Evolutionary conservation across 2,888 invertebrate species (phyloP), one percentile per base, ranked within the genome.

Genomic region (Cabera pusaria): DNA sequence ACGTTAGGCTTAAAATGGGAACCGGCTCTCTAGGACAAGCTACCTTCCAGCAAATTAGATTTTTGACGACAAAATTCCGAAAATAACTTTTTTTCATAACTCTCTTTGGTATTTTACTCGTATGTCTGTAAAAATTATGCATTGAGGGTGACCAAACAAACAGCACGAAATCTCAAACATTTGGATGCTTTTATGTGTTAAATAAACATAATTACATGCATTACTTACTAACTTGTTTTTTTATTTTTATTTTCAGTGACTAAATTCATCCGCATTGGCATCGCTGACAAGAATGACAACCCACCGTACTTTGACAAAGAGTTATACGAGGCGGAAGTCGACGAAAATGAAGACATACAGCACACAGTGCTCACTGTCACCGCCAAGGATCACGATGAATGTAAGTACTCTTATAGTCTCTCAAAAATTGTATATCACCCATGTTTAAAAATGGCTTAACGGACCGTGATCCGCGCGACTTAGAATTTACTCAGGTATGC

Each of bases 241-340:
- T 12, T 28, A 24, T 29, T 34, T 19, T 71, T 76, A 72, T 64
- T 93, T 93, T n/a, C 92, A 98, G 98, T 98, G 87, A 98, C 97
- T 59, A 98, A 98, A 91, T 98, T 97, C 91, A 98, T 98, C 89
- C 97, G 98, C 64, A 98, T 98, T 89, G 97, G 97, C 68, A 98
- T 99, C 76, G 97, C 97, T 64, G 99, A 99, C 91, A 98, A 98
- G 91, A 99, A 99, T 93, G 99, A 99, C 92, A 99, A 99, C 90
- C 97, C 98, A 49, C 99, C 99, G 52, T 97, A 97, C 89, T 99
- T 99, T 91, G 97, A 97, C 91, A 98, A 98, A 90, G 95, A 95
- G 70, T 92, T 97, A 66, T 98, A 98, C 90, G 97, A 97, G 89
- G 98, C 98, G 68, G 97, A 97, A 88, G 98, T 98, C 71, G 97